phyloP scores from a whole-genome alignment of 1,140 invertebrate genomes.

The Eufriesea mexicana region DNA sequence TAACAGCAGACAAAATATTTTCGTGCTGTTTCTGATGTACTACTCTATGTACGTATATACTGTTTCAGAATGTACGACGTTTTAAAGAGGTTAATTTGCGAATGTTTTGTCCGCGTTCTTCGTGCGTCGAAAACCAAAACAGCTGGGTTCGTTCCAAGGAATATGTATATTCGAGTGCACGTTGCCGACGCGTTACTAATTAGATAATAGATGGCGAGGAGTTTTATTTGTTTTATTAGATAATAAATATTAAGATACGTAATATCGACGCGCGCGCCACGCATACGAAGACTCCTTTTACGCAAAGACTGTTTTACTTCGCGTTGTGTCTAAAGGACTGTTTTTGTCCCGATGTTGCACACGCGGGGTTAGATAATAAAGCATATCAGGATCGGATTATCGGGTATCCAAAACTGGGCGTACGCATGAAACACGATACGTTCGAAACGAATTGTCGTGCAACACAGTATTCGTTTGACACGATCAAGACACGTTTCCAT shows the following conservation, averaged over 20 bases:
- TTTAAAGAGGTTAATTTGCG: background rate
- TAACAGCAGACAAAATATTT: background rate
- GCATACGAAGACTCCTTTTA: slow-evolving; percentile 38
- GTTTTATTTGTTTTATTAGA: slow-evolving; percentile 10
- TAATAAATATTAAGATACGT: slow-evolving; percentile 28
- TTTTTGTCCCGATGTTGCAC: slow-evolving; percentile 17
- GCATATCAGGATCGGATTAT: slow-evolving; percentile 42
- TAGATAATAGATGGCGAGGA: slow-evolving; percentile 6
- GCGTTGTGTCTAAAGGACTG: background rate
- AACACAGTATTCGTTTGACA: background rate
- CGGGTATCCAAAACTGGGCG: background rate
- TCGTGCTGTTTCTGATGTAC: background rate
- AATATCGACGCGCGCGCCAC: slow-evolving; percentile 17
- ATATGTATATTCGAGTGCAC: background rate
- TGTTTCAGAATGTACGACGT: background rate
- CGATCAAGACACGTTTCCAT: background rate
- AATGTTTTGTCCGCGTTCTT: background rate
- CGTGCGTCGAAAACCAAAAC: slow-evolving; percentile 3
- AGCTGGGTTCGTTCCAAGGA: background rate
- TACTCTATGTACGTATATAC: background rate
- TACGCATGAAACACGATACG: background rate
- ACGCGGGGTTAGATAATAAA: slow-evolving; percentile 18
- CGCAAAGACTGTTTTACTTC: slow-evolving; percentile 38
- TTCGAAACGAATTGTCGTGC: background rate
- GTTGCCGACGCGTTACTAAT: slow-evolving; percentile 2